Evolutionary conservation across 2,797 vertebrate genomes (phyloP).

Genomic region (Linurgus olivaceus): DNA sequence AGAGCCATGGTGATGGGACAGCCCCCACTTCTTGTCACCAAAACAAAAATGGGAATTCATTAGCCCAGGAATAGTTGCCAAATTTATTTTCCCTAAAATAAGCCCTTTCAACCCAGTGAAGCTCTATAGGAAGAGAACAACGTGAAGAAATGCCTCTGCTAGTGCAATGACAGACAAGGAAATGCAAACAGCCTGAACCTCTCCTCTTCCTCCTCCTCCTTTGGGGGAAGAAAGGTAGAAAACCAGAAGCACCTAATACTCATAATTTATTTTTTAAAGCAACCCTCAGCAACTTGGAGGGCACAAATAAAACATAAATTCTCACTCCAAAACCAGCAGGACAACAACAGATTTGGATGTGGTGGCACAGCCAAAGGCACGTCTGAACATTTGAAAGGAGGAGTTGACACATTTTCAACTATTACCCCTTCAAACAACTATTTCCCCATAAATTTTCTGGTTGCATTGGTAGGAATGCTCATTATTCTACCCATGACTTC

Average conservation of each 20-base stretch:
- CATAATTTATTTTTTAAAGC: background rate
- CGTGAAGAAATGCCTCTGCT: background rate
- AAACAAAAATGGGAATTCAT: background rate
- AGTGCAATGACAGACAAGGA: background rate
- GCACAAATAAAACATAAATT: background rate
- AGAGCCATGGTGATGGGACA: background rate
- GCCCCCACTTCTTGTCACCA: background rate
- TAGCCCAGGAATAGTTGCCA: background rate
- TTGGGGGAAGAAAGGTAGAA: background rate
- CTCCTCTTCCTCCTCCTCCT: background rate
- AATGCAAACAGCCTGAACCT: background rate
- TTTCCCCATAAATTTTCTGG: constrained; percentile 13
- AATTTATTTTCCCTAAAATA: background rate
- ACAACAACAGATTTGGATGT: background rate
- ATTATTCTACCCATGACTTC: constrained; percentile 28
- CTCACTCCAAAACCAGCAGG: background rate
- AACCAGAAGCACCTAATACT: background rate
- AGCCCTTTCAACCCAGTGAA: background rate
- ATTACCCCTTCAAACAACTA: constrained; percentile 14
- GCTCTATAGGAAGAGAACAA: background rate
- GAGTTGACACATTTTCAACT: constrained; percentile 42
- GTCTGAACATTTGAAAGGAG: background rate
- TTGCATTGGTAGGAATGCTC: background rate
- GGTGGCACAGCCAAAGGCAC: constrained; percentile 3
- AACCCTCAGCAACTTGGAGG: background rate